A percentile compares a stretch with the other conserved stretches of the same genome.
These are phyloP conservation scores for Drosophila pallidifrons DNA, from an alignment of 1,140 invertebrate genomes.

Conservation along the genomic window DNA sequence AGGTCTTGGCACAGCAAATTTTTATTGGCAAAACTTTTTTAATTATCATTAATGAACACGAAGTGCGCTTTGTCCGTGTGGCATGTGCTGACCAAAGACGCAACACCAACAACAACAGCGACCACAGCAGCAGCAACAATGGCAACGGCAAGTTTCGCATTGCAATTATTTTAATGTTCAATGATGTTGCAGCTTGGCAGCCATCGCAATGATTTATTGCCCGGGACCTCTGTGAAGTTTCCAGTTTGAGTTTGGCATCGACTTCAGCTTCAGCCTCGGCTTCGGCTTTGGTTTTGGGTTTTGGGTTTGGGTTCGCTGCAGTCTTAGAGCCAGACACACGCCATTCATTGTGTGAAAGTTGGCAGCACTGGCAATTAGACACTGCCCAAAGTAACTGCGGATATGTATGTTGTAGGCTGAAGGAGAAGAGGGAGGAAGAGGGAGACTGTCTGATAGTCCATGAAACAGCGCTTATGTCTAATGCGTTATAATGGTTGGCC, in stretches of 20 bases:
- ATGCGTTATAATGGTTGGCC: constrained; percentile 72
- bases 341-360: constrained; percentile 63
- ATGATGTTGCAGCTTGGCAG: constrained; percentile 74
- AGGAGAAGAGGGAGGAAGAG: neutral
- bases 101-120: constrained; percentile 8
- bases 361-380: constrained; percentile 69
- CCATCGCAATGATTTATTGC: constrained; percentile 75
- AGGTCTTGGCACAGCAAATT: constrained; percentile 47
- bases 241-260: constrained; percentile 8
- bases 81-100: constrained; percentile 41
- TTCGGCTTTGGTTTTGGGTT: neutral
- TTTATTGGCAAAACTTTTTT: constrained; percentile 72
- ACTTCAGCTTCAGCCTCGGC: neutral
- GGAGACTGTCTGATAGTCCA: constrained; percentile 36
- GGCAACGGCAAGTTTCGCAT: constrained; percentile 61
- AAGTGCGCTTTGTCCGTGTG: constrained; percentile 17
- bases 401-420: neutral
- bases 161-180: constrained; percentile 81
- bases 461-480: constrained; percentile 73
- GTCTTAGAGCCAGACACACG: constrained; percentile 13
- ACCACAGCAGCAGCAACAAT: constrained; percentile 12
- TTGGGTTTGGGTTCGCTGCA: neutral
- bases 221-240: constrained; percentile 38
- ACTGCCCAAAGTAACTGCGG: neutral
- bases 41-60: constrained; percentile 80